Base-by-base conservation (phyloP, 1,140 invertebrate genomes). In the Tetramorium alpestre region DNA sequence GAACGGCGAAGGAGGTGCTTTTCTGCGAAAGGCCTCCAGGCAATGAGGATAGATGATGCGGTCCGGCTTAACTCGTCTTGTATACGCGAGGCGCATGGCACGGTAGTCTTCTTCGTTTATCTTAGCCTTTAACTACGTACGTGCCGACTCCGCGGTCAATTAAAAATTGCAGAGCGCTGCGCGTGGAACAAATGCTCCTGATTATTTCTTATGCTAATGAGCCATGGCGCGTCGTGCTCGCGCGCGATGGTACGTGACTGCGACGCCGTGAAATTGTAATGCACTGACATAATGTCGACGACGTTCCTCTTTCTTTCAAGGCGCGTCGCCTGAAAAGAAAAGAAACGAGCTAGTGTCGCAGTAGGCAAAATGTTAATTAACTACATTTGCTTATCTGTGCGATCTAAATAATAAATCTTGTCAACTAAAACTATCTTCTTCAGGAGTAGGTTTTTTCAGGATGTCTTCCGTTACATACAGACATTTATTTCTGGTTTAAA, bases 141-240 rank as follows among this genome's bases (percentile, higher is more conserved):
- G 67, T 60, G 78, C 22, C 80, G 80, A 62, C 54, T 8, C n/a
- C 41, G 22, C 16, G 25, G 73, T 78, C 73, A 78, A 85, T 85
- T 78, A 85, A 78, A 85, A 78, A 54, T 56, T 6, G 38, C 25
- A 38, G 58, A 47, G 41, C 41, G 25, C 18, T 16, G 25, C 58
- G 22, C 67, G 18, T 4, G 13, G 25, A 56, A 33, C 54, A 47
- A 44, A 47, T 33, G 44, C 54, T 16, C 13, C 70, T 84, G 33
- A 77, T 85, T 85, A 85, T 85, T 85, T 76, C 73, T 85, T 64
- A 85, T 85, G 81, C 70, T 85, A 85, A 85, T 85, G 70, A 85
- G 18, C 44, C 38, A 28, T 41, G 16, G 8, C 16, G 51, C 65
- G 10, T 51, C 8, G 18, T 18, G 6, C 22, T 28, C 38, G 56